These are phyloP conservation scores for Okamejei kenojei DNA, from an alignment of 2,797 vertebrate genomes.

Conservation along the genomic window DNA sequence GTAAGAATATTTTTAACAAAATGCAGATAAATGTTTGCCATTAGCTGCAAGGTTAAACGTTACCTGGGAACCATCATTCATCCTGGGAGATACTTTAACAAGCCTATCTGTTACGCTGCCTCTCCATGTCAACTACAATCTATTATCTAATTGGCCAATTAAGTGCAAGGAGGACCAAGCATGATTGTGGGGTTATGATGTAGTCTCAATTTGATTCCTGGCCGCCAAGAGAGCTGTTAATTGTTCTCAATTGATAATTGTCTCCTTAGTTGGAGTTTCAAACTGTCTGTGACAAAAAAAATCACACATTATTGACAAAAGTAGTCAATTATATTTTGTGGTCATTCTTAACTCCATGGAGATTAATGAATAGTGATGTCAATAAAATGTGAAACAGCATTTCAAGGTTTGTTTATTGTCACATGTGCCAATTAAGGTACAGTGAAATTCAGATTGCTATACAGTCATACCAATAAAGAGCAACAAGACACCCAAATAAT, in stretches of 20 bases:
- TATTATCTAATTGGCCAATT: not conserved
- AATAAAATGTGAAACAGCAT: not conserved
- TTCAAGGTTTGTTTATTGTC: not conserved
- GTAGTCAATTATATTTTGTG: not conserved
- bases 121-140: not conserved
- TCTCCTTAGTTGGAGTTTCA: not conserved
- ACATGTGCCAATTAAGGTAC: too few species aligned
- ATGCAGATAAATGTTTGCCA: not conserved
- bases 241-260: not conserved
- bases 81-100: not conserved
- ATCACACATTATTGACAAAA: not conserved
- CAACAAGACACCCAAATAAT: too few species aligned
- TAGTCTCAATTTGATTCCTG: not conserved
- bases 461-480: too few species aligned
- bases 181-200: not conserved
- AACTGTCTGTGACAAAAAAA: not conserved
- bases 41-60: not conserved
- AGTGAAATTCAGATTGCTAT: too few species aligned
- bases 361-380: not conserved
- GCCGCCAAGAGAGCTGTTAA: too few species aligned
- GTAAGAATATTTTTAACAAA: not conserved
- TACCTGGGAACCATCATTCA: not conserved
- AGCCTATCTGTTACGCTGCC: not conserved
- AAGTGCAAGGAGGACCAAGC: not conserved
- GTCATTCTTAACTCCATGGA: not conserved